Conservation (phyloP, 2,797 vertebrate genomes). For the Novumbra hubbsi region DNA sequence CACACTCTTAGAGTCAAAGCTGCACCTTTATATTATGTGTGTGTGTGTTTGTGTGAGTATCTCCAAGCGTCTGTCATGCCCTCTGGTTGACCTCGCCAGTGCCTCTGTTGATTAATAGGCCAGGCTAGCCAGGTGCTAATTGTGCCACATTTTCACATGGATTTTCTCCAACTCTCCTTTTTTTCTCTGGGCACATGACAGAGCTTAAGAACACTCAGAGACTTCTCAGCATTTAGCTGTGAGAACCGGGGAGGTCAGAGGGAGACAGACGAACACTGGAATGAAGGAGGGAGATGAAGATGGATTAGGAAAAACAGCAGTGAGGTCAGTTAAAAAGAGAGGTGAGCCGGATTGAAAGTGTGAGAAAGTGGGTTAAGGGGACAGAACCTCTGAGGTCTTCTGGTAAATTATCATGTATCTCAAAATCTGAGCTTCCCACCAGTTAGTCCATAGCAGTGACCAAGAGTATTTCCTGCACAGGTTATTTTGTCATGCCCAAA, state of each 20-base stretch:
- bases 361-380: conserved; percentile 67
- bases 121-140: neutral
- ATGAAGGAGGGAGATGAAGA: conserved; percentile 48
- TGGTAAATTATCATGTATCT: conserved; percentile 26
- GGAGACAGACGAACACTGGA: conserved; percentile 38
- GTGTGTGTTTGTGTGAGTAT: neutral
- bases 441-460: neutral
- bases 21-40: neutral
- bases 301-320: conserved; percentile 59
- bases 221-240: conserved; percentile 64
- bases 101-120: neutral
- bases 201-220: conserved; percentile 23
- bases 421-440: neutral
- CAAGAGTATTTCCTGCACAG: neutral
- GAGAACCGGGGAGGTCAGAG: conserved; percentile 49
- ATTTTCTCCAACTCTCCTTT: neutral
- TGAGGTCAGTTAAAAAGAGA: conserved; percentile 67
- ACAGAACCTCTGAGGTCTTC: conserved; percentile 47
- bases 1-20: neutral
- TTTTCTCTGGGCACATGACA: conserved; percentile 6
- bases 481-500: neutral
- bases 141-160: neutral
- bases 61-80: neutral
- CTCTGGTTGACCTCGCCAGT: neutral
- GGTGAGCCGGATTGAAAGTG: conserved; percentile 62